Conservation (phyloP, 2,113 vertebrate genomes). For the Geococcyx californianus region DNA sequence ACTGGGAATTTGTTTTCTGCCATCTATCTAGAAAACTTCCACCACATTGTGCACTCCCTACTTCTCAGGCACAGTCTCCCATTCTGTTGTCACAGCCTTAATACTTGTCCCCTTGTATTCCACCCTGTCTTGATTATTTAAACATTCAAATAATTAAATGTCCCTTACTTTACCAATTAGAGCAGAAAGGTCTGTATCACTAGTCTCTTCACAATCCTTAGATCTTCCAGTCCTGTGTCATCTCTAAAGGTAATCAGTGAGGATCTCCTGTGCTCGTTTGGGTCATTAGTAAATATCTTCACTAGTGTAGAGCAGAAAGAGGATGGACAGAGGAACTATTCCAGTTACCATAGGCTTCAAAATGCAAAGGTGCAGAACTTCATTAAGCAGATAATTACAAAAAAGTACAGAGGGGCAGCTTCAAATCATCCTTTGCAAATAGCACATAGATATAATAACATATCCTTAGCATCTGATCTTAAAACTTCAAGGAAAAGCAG, state of each 20-base stretch:
- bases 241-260: neutral
- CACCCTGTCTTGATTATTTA: neutral
- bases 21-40: neutral
- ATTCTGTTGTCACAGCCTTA: neutral
- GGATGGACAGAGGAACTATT: neutral
- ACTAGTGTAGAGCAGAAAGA: neutral
- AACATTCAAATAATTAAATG: neutral
- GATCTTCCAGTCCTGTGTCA: neutral
- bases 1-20: neutral
- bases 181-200: neutral
- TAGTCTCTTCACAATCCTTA: neutral
- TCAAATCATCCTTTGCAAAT: neutral
- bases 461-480: neutral
- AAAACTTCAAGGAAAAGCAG: neutral
- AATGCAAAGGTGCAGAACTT: neutral
- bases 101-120: neutral
- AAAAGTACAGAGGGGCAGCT: neutral
- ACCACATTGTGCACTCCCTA: accelerated
- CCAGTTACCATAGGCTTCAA: neutral
- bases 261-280: neutral
- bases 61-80: neutral
- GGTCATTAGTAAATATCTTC: neutral
- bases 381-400: neutral
- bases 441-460: neutral
- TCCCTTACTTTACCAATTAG: neutral